Base-by-base conservation (phyloP, 92 coral and sea anemone species). In the Epizoanthus rinbou region DNA sequence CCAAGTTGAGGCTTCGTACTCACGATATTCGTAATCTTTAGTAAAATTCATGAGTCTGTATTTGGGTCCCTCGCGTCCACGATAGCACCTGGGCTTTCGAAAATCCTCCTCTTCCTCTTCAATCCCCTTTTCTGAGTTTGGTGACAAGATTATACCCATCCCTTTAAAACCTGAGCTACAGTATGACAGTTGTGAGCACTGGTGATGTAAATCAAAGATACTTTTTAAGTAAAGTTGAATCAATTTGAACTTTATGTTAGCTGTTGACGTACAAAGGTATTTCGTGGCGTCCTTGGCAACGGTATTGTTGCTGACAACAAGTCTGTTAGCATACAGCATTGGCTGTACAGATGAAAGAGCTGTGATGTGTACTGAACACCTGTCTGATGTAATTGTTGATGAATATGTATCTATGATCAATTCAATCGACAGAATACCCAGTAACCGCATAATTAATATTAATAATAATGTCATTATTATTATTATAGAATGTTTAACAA, bases 41-140 rank as follows among this genome's bases (percentile, higher is more conserved):
- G 95, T 93, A 67, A 86, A 91, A 84, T 93, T 91, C 8, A 93
- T 85, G 2, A 93, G 85, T 3, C 87, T 82, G 75, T 88, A 93
- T 73, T 85, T 93, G 19, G 98, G 98, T 0, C 98, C 98, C 13
- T 93, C 95, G 21, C 98, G 93, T 22, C 83, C 87, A 3, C 98
- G 91, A 75, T 93, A 93, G 81, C 74, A 92, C 16, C 58, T 52
- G 9, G 98, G 98, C 52, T 91, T 93, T 10, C 78, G 88, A 80
- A 91, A 93, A 3, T 23, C 74, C 66, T 68, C 90, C 16, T 81
- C 88, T 22, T 82, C 89, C 19, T 71, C 92, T 15, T 86, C 90
- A 43, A 74, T 80, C 6, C 45, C 82, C 24, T n/a, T 57, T 47
- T 13, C 41, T 37, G 45, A 33, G 37, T 19, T 62, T 62, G 70